Conservation (phyloP, 92 coral and sea anemone species). For the Porites divaricata region DNA sequence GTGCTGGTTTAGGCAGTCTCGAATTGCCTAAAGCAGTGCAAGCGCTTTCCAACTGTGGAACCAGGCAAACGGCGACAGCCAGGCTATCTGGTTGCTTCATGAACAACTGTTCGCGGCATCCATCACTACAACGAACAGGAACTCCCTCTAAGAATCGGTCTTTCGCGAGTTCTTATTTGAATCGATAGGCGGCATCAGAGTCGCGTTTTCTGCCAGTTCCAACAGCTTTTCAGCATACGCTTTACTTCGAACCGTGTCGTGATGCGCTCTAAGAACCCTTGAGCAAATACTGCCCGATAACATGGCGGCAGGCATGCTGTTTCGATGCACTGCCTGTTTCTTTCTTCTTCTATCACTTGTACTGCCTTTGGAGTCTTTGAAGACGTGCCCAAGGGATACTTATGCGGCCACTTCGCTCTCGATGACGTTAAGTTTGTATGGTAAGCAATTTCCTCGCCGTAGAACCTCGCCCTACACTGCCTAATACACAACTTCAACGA, state of each 20-base stretch:
- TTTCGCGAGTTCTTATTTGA: conserved; percentile 48
- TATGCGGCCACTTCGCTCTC: no score
- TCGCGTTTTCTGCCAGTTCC: conserved; percentile 57
- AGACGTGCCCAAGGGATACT: no score
- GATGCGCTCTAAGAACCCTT: conserved; percentile 32
- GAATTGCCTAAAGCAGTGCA: conserved; percentile 1
- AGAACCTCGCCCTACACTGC: no score
- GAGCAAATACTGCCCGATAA: no score
- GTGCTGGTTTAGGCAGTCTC: not conserved
- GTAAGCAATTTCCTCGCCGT: no score
- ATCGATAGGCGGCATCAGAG: conserved; percentile 50
- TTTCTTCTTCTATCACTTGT: no score
- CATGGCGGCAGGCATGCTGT: no score
- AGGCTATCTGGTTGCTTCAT: conserved; percentile 25
- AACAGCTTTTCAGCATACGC: conserved; percentile 46
- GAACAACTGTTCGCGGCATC: conserved; percentile 33
- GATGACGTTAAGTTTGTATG: no score
- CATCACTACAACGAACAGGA: conserved; percentile 35
- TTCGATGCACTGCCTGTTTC: no score
- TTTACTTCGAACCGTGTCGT: conserved; percentile 35
- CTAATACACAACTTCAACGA: no score
- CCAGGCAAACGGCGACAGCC: conserved; percentile 15
- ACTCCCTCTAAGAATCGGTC: conserved; percentile 30
- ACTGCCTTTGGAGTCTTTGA: no score
- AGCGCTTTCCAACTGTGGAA: conserved; percentile 37